Base-by-base conservation (phyloP, 2,113 vertebrate species). In the Clarias batrachus region DNA sequence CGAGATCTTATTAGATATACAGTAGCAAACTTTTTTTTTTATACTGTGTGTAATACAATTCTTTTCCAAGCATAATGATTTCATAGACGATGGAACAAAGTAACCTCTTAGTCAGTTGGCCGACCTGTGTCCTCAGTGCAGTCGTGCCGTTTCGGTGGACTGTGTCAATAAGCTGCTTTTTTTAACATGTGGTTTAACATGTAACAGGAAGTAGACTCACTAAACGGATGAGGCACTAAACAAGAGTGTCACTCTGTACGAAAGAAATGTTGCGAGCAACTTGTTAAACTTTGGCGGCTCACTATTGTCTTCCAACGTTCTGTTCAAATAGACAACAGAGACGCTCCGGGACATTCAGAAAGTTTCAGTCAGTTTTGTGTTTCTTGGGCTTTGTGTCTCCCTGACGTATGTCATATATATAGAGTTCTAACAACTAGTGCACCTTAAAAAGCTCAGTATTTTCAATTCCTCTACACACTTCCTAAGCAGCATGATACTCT, bases 151-250 rank as follows among this genome's bases (percentile, higher is more conserved):
- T 77, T 77, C 60, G 41, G 78, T 81, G 78, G 30, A 81, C 76
- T 68, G 21, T 41, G 27, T 81, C 59, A n/a, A 54, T 66, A 21
- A 27, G 41, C 13, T 82, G 37, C 25, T 82, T 27, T 65, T 65
- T 82, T 65, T 48, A 93, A 93, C 92, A 85, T 87, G 68, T 57
- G 89, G 92, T 79, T 91, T 86, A 85, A 92, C 91, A 86, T 90
- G 14, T 59, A 90, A 93, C 94, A 95, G 95, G 94, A 95, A 94
- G 89, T 77, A 83, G 82, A 89, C 77, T 19, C 87, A 87, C 37
- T 52, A 90, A 82, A 63, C 86, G 76, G 87, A 90, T 88, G 89
- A 78, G 81, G 33, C 33, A 37, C 33, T 37, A 37, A 37, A 37
- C 33, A 37, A 37, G 33, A 37, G 65, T 90, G 90, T 90, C 90